Base-by-base conservation (phyloP, 1,140 invertebrate genomes). In the Drosophila setifemur region DNA sequence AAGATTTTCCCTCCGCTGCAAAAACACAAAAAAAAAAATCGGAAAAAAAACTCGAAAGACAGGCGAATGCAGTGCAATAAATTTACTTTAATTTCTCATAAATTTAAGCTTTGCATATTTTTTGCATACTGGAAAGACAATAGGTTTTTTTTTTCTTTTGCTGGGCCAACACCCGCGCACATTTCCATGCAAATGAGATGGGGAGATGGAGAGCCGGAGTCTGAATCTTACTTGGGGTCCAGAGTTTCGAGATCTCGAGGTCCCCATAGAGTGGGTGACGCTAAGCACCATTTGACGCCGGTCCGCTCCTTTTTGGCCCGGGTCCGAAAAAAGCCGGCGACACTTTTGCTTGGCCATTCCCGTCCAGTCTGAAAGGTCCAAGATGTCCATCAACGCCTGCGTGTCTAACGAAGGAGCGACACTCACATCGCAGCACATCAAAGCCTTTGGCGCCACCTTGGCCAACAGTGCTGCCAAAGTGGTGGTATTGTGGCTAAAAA, bases 51-150 rank as follows among this genome's bases (percentile, higher is more conserved):
- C 1, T 11, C 6, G 12, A 31, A 35, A 37, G 45, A 60, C 54
- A 44, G 50, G 43, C 42, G 69, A 86, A 71, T 71, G 81, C 81
- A 69, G 72, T 49, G 81, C 82, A 86, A 86, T 86, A 86, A 86
- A 86, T 86, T 86, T 76, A 81, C 61, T 86, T 86, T 86, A 86
- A 86, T 86, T 86, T 86, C 81, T 81, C 81, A 86, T 86, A 86
- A 86, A 86, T 86, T 86, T 86, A 23, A 50, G 70, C 81, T 86
- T 86, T 86, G 81, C 81, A 86, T 86, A 86, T 86, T 86, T 86
- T 76, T 73, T 50, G 49, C 64, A 66, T 35, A 35, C 54, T 60
- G 44, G 77, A 85, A 85, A 85, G 75, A 86, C 79, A 86, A 85
- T 85, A 69, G 81, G 43, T 76, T 75, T 53, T n/a, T n/a, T n/a